Evolutionary conservation across 2,113 vertebrate species (phyloP).

Genomic region (Falco punctatus): DNA sequence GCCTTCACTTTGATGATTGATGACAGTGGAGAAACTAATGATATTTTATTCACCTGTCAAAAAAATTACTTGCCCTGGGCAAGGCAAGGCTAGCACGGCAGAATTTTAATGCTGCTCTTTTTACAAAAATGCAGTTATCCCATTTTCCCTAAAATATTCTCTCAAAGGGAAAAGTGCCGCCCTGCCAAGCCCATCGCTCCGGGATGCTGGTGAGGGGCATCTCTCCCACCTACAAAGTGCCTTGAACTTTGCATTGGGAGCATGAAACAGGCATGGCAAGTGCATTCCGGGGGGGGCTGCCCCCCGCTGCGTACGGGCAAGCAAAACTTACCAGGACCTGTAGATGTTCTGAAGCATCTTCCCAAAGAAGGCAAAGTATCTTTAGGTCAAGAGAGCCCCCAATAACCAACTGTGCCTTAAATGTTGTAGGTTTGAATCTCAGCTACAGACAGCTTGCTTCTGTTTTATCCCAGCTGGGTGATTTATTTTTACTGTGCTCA

Average conservation of each 20-base stretch:
- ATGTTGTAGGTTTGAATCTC: background rate
- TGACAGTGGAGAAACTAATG: constrained; percentile 63
- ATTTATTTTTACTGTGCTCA: background rate
- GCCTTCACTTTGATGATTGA: constrained; percentile 56
- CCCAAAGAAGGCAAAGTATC: background rate
- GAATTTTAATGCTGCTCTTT: background rate
- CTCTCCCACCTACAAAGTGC: constrained; percentile 5
- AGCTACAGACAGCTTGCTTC: background rate
- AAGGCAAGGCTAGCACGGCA: background rate
- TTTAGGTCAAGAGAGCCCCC: background rate
- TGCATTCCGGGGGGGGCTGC: background rate
- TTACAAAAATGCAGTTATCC: background rate
- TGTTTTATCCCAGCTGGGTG: background rate
- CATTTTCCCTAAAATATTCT: background rate
- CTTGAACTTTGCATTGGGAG: background rate
- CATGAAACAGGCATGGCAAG: background rate
- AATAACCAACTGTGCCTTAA: background rate
- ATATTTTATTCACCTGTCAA: constrained; percentile 72
- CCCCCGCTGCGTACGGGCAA: fast-evolving
- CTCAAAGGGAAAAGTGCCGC: background rate
- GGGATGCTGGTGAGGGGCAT: background rate
- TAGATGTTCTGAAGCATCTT: background rate
- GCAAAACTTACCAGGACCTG: background rate
- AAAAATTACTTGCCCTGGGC: constrained; percentile 61
- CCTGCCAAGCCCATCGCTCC: background rate